phyloP scores from a whole-genome alignment of 2,113 vertebrate species.

The Euleptes europaea region DNA sequence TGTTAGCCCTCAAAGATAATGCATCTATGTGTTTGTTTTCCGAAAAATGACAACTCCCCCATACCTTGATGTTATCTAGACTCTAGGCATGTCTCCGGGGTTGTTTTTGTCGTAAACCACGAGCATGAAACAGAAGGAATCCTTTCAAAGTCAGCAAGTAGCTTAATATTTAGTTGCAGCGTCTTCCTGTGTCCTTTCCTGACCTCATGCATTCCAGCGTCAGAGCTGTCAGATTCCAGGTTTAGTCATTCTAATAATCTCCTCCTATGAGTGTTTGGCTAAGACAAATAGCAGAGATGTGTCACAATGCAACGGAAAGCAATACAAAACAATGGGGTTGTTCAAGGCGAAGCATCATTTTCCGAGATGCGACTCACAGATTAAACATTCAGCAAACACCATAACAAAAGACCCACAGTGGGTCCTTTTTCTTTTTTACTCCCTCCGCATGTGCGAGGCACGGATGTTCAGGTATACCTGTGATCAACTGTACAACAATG shows the following conservation, averaged over 20 bases:
- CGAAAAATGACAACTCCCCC: slow-evolving; percentile 11
- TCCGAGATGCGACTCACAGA: slow-evolving; percentile 21
- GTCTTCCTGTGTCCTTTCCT: slow-evolving; percentile 4
- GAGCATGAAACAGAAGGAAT: slow-evolving; percentile 18
- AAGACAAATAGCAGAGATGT: neutral
- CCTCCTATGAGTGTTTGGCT: neutral
- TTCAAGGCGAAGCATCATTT: neutral
- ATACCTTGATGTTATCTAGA: neutral
- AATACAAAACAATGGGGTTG: neutral
- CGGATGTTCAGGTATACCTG: neutral
- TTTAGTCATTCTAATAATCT: slow-evolving; percentile 20
- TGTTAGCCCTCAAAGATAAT: too few species aligned
- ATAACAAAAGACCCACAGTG: neutral
- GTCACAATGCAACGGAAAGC: neutral
- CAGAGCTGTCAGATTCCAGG: neutral
- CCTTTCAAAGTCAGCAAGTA: slow-evolving; percentile 32
- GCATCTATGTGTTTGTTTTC: neutral
- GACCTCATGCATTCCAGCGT: slow-evolving; percentile 6
- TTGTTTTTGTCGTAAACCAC: neutral
- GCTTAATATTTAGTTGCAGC: neutral
- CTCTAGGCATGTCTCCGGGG: slow-evolving; percentile 15
- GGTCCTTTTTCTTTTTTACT: neutral
- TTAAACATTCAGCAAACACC: neutral
- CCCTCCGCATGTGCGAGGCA: neutral
- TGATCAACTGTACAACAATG: neutral